Base-by-base conservation (phyloP, 2,797 vertebrate genomes). In the Denticeps clupeoides region DNA sequence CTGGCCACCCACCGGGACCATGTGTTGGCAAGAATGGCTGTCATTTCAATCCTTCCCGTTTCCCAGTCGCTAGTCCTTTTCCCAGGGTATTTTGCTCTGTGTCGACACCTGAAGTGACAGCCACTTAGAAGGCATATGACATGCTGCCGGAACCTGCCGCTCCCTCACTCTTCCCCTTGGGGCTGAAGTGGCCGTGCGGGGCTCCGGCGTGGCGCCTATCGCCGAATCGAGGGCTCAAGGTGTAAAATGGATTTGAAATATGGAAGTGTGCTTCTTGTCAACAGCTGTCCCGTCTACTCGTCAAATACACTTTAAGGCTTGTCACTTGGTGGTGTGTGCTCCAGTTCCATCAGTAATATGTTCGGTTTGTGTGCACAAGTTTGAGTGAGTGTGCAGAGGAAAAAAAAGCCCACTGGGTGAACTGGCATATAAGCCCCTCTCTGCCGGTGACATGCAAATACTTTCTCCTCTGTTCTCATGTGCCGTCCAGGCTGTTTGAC, bases 241-340 rank as follows among this genome's bases (percentile, higher is more conserved):
- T 26, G 4, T 11, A 22, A 59, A 60, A 70, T 75, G 82, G 73
- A 82, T 81, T 81, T 69, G 75, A 74, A 81, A 81, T 80, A 79
- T 67, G 65, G 53, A 67, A 63, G 75, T 67, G 76, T 80, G 57
- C 67, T 53, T 56, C 57, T 59, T 71, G 65, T 70, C 67, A 72
- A 67, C 62, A 60, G 28, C 75, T n/a, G n/a, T n/a, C n/a, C n/a
- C n/a, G n/a, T n/a, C n/a, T n/a, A n/a, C n/a, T n/a, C n/a, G n/a
- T n/a, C n/a, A n/a, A n/a, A n/a, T n/a, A n/a, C n/a, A n/a, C n/a
- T n/a, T n/a, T n/a, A n/a, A n/a, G n/a, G n/a, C n/a, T n/a, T n/a
- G n/a, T n/a, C n/a, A n/a, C n/a, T n/a, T n/a, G n/a, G n/a, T n/a
- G n/a, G n/a, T n/a, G n/a, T n/a, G n/a, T n/a, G n/a, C n/a, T n/a